Base-by-base conservation (phyloP, 1,140 invertebrate genomes). In the Rhagoletis pomonella region DNA sequence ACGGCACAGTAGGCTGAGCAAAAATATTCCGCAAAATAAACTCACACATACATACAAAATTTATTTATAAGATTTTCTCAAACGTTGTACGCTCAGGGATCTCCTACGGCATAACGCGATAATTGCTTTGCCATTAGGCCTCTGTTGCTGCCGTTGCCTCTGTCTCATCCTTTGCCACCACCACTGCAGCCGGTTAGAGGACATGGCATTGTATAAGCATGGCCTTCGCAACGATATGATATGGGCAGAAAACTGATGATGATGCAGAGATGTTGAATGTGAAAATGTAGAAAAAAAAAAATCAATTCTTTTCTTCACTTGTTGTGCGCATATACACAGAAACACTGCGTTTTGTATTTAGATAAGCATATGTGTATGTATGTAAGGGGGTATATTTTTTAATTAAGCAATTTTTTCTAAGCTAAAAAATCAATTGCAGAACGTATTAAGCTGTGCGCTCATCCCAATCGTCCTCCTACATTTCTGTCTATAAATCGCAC, bases 231-330 rank as follows among this genome's bases (percentile, higher is more conserved):
- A 29, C 42, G 4, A 19, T 42, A 19, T 81, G 73, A 50, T 55
- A 81, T 12, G 42, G 17, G 17, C 10, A 55, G 19, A 19, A 55
- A 58, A 55, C 29, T 47, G 69, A 19, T 55, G n/a, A 81, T 81
- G 47, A 19, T 81, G 47, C 50, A 58, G 73, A 81, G 73, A 81
- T 81, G 73, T 81, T 81, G 73, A 81, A 50, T 81, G 73, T 29
- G 29, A 29, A 29, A 29, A 29, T 55, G 47, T 81, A 9, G 73
- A n/a, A 81, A 47, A n/a, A n/a, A n/a, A n/a, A 81, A 81, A 81
- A 81, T 81, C 73, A 81, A 81, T 62, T 62, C 50, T 81, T 55
- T 10, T 7, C 39, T 60, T 29, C 44, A 17, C 39, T 62, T 44
- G 17, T 3, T 39, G 47, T 42, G 1, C 42, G n/a, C 4, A 73